Evolutionary conservation across 2,113 vertebrate species (phyloP).

Genomic region (Microcebus ravelobensis): DNA sequence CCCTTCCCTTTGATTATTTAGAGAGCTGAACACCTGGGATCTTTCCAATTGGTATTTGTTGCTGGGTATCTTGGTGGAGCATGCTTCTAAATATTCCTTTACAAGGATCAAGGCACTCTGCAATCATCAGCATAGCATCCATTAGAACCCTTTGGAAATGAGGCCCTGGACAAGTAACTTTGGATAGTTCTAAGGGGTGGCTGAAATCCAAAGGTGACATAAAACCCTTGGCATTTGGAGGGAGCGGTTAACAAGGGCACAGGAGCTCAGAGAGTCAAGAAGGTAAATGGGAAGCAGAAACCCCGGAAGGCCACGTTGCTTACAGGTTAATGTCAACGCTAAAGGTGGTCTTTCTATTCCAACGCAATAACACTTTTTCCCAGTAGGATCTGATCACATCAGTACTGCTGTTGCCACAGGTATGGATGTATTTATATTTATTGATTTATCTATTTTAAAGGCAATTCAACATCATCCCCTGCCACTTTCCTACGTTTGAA

Average conservation of each 20-base stretch:
- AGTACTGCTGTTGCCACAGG: neutral
- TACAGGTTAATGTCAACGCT: neutral
- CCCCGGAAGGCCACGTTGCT: neutral
- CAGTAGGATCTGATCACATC: neutral
- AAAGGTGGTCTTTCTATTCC: neutral
- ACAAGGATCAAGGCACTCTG: neutral
- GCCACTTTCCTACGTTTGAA: neutral
- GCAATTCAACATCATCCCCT: neutral
- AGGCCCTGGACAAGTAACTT: neutral
- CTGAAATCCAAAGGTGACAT: neutral
- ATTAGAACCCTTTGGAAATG: neutral
- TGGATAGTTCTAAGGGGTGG: neutral
- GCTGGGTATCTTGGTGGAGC: neutral
- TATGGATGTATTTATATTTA: neutral
- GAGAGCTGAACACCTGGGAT: neutral
- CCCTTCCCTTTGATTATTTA: neutral
- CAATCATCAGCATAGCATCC: neutral
- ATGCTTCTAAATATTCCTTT: neutral
- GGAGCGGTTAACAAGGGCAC: neutral
- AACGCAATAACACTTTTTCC: neutral
- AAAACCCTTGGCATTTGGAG: neutral
- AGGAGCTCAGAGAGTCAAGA: neutral
- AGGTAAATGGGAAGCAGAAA: neutral
- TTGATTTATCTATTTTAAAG: neutral
- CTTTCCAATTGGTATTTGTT: neutral